Conservation (phyloP, 2,113 vertebrate genomes). For the Pollimyrus isidori region DNA sequence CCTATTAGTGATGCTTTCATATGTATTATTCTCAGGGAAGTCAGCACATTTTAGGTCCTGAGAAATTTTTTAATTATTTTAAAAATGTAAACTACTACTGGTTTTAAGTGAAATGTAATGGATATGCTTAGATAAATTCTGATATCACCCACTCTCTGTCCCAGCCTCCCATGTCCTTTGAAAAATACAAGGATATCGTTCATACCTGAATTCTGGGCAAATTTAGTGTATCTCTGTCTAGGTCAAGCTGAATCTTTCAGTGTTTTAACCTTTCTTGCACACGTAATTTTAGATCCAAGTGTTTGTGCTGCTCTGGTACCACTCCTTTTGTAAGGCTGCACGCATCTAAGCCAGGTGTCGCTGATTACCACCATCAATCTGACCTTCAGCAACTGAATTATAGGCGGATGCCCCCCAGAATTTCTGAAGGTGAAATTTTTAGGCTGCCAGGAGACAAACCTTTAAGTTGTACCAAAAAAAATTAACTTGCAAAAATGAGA, state of each 20-base stretch:
- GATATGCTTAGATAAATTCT: neutral
- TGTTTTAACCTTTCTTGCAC: neutral
- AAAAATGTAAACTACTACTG: neutral
- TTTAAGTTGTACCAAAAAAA: neutral
- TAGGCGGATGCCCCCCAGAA: neutral
- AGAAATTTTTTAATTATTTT: neutral
- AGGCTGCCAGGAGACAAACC: neutral
- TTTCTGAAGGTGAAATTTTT: neutral
- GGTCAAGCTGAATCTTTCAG: neutral
- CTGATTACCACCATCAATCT: neutral
- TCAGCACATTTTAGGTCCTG: neutral
- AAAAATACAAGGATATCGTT: neutral
- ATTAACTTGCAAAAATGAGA: neutral
- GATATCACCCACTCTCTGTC: neutral
- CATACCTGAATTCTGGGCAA: neutral
- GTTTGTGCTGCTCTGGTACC: neutral
- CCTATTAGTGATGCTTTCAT: neutral
- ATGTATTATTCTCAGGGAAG: neutral
- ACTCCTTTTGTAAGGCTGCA: neutral
- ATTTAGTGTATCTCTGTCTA: neutral
- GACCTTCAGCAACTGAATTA: neutral
- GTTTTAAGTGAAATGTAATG: neutral
- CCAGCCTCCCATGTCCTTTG: neutral
- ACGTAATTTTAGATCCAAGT: neutral
- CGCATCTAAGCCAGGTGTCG: neutral